Percentiles rank a stretch among this genome's conserved stretches.
These are phyloP conservation scores for Drosophila falleni DNA, from an alignment of 2,888 invertebrate genomes.

Conservation along the genomic window DNA sequence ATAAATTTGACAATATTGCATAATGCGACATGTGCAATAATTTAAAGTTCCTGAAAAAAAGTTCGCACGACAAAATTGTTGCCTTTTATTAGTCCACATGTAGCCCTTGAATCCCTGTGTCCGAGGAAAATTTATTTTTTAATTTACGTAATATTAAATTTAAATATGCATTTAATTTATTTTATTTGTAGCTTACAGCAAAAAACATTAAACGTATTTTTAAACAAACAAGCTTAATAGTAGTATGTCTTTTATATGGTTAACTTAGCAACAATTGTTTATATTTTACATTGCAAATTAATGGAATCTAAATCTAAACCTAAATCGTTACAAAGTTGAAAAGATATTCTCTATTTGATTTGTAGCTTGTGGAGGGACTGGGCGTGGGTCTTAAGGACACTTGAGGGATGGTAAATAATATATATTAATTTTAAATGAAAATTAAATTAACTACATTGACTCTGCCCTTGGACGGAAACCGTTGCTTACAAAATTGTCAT, in stretches of 20 bases:
- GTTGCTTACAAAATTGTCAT: conserved; percentile 60
- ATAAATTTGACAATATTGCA: too few species aligned
- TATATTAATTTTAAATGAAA: conserved; percentile 38
- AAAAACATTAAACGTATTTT: conserved; percentile 68
- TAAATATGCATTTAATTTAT: conserved; percentile 63
- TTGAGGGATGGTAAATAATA: conserved; percentile 46
- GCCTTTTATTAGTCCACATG: too few species aligned
- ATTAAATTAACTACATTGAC: conserved; percentile 67
- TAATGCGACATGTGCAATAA: too few species aligned
- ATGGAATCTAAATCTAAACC: conserved; percentile 45
- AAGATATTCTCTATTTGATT: conserved; percentile 44
- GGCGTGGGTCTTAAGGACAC: conserved; percentile 69
- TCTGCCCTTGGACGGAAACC: conserved; percentile 77
- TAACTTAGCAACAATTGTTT: conserved; percentile 74
- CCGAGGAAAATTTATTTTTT: neutral
- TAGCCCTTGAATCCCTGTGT: too few species aligned
- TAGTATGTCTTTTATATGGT: conserved; percentile 59
- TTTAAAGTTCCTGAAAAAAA: too few species aligned
- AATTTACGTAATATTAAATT: conserved; percentile 13
- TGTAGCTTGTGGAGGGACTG: conserved; percentile 61
- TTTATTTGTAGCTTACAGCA: conserved; percentile 61
- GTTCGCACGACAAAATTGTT: too few species aligned
- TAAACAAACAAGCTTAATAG: conserved; percentile 75
- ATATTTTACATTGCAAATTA: conserved; percentile 70
- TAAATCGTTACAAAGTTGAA: conserved; percentile 43